These are phyloP conservation scores for Lithophane semibrunnea DNA, from an alignment of 2,888 invertebrate genomes.

Conservation along the genomic window DNA sequence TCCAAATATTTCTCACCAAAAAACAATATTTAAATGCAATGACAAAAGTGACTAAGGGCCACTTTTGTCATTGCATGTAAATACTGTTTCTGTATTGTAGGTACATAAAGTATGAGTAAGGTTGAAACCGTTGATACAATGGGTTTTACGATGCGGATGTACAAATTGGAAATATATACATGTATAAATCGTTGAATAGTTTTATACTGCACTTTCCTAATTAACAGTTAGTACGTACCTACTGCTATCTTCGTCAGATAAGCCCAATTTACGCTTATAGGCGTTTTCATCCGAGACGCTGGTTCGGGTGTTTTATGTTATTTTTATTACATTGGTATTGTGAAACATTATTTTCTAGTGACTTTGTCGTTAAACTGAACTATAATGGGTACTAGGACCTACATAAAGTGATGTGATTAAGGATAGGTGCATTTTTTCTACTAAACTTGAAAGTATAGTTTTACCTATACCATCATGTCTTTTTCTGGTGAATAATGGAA, in stretches of 20 bases:
- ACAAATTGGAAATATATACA: constrained; percentile 52
- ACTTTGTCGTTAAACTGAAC: not conserved
- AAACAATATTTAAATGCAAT: constrained; percentile 40
- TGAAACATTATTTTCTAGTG: constrained; percentile 31
- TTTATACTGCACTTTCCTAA: constrained; percentile 53
- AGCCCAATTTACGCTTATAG: constrained; percentile 48
- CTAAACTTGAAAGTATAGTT: not conserved
- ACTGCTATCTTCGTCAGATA: constrained; percentile 51
- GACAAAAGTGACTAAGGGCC: constrained; percentile 33
- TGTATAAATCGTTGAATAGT: constrained; percentile 44
- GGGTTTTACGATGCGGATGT: constrained; percentile 59
- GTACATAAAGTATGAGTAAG: constrained; percentile 51
- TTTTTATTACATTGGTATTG: constrained; percentile 44
- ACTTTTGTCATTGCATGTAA: too few species aligned
- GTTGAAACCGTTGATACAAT: constrained; percentile 50
- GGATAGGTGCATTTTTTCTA: not conserved
- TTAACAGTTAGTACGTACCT: constrained; percentile 50
- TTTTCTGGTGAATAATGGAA: not conserved
- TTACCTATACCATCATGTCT: not conserved
- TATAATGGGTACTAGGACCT: not conserved
- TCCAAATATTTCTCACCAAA: constrained; percentile 41
- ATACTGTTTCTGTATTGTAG: constrained; percentile 37
- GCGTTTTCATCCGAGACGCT: constrained; percentile 34
- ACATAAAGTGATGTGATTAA: not conserved
- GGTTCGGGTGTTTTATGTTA: constrained; percentile 25